Conservation (phyloP, 2,888 invertebrate genomes). For the Elysia crispata region DNA sequence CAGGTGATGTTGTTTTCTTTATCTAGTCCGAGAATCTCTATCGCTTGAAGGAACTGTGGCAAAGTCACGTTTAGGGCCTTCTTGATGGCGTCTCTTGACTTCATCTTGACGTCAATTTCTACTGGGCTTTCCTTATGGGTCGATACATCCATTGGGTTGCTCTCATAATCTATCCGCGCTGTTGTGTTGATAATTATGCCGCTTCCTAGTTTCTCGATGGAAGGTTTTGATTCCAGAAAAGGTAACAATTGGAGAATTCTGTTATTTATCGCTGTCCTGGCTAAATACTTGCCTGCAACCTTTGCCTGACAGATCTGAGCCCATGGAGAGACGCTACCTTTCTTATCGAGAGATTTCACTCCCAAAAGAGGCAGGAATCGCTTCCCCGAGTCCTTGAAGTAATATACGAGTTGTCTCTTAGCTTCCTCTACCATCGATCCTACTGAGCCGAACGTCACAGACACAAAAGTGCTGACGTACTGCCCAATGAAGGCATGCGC, state of each 20-base stretch:
- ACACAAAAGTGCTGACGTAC: constrained; percentile 57
- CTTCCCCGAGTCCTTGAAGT: constrained; percentile 1
- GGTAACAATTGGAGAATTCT: no score
- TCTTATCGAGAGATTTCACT: constrained; percentile 54
- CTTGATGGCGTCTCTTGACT: constrained; percentile 53
- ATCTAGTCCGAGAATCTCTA: not conserved
- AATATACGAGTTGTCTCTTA: not conserved
- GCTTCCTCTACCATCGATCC: constrained; percentile 23
- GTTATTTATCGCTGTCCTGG: constrained; percentile 31
- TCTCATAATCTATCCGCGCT: constrained; percentile 51
- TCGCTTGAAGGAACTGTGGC: no score
- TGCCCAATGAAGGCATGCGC: constrained; percentile 58
- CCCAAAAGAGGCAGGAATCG: constrained; percentile 52
- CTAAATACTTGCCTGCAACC: constrained; percentile 38
- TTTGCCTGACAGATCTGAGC: constrained; percentile 51
- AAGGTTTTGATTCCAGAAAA: no score
- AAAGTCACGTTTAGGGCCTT: no score
- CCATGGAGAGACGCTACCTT: constrained; percentile 47
- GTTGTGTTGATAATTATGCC: constrained; percentile 47
- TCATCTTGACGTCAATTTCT: constrained; percentile 57
- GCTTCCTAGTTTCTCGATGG: not conserved
- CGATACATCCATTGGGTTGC: constrained; percentile 57
- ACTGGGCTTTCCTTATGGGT: constrained; percentile 53
- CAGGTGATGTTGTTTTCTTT: constrained; percentile 51
- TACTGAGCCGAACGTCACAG: constrained; percentile 38